Conservation (phyloP, 2,888 invertebrate species). For the Toxonevra muliebris region DNA sequence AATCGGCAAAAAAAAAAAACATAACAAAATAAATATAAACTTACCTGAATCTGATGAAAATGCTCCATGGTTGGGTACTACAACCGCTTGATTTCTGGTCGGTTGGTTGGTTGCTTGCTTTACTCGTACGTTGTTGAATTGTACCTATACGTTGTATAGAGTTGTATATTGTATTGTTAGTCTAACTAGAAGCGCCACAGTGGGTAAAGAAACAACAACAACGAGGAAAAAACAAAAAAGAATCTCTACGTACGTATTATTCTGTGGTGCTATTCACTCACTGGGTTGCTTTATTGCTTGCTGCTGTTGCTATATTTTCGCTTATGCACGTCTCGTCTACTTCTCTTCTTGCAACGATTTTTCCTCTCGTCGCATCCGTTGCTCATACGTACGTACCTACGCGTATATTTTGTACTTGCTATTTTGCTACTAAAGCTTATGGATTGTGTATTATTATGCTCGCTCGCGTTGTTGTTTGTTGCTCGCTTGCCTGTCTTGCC, state of each 20-base stretch:
- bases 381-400: too few relatives aligned
- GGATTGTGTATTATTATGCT: too few relatives aligned
- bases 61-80: constrained; percentile 55
- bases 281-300: constrained; percentile 20
- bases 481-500: constrained; percentile 27
- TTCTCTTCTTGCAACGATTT: too few relatives aligned
- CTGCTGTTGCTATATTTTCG: constrained; percentile 16
- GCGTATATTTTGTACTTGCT: too few relatives aligned
- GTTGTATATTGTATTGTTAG: constrained; percentile 7
- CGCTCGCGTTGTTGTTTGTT: constrained; percentile 11
- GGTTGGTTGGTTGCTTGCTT: constrained; percentile 10
- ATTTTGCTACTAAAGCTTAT: too few relatives aligned
- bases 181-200: constrained; percentile 26
- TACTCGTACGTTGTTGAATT: constrained; percentile 25
- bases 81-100: constrained; percentile 24
- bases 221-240: too few relatives aligned
- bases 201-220: constrained; percentile 17
- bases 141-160: constrained; percentile 13
- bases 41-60: constrained; percentile 65
- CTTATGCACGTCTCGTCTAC: too few relatives aligned
- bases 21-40: constrained; percentile 48
- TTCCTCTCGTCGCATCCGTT: too few relatives aligned
- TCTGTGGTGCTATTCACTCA: constrained; percentile 17
- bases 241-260: too few relatives aligned
- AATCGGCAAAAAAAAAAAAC: constrained; percentile 36